Evolutionary conservation across 2,888 invertebrate species (phyloP).

Genomic region (Nebria salina): DNA sequence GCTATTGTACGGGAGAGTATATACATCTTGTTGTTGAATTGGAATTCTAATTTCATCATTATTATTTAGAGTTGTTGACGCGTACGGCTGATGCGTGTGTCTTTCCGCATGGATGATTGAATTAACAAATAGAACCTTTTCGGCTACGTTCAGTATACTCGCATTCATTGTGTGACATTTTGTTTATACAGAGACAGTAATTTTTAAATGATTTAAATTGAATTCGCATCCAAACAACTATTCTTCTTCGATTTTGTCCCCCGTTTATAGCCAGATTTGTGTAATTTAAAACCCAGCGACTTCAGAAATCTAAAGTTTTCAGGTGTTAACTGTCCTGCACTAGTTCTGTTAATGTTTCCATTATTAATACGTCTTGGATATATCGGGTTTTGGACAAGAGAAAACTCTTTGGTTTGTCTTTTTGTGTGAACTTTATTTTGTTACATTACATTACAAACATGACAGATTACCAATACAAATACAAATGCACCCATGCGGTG

Average conservation of each 20-base stretch:
- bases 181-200: not conserved
- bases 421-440: too few relatives aligned
- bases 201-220: conserved; percentile 15
- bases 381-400: too few relatives aligned
- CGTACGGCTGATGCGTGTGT: conserved; percentile 52
- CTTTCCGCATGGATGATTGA: conserved; percentile 49
- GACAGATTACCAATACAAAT: too few relatives aligned
- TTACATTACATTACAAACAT: too few relatives aligned
- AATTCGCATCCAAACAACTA: conserved; percentile 18
- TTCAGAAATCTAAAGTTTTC: conserved; percentile 13
- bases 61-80: conserved; percentile 49
- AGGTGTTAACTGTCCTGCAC: conserved; percentile 20
- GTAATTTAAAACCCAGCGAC: conserved; percentile 21
- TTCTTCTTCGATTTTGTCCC: not conserved
- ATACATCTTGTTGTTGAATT: conserved; percentile 51
- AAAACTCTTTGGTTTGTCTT: too few relatives aligned
- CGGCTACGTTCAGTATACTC: conserved; percentile 46
- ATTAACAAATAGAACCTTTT: conserved; percentile 49
- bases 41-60: conserved; percentile 55
- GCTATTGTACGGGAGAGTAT: conserved; percentile 51
- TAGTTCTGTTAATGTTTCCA: too few relatives aligned
- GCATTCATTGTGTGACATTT: conserved; percentile 7
- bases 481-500: too few relatives aligned
- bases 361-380: too few relatives aligned
- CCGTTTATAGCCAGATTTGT: not conserved